Evolutionary conservation across 2,888 invertebrate species (phyloP), one percentile per base, ranked within the genome.

Genomic region (Thelaira solivaga): DNA sequence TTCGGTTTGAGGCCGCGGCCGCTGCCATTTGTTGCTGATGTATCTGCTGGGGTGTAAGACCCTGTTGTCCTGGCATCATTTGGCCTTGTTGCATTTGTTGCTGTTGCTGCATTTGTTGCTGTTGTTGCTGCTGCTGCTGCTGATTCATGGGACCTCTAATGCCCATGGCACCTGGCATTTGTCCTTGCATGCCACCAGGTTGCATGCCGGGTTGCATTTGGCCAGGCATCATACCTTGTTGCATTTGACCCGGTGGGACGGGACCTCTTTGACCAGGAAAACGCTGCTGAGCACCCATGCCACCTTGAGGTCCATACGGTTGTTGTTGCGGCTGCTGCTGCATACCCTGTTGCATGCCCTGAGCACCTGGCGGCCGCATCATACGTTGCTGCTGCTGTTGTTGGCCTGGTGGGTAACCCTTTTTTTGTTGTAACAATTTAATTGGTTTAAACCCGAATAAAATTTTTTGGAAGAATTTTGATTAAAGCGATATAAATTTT

Each of bases 101-200:
- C 67, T 88, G 88, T 41, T 90, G 90, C 81, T 91, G 85, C 88
- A 90, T 83, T 82, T 88, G 84, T 31, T 84, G 85, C 81, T 87
- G n/a, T n/a, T n/a, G n/a, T n/a, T n/a, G 88, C 85, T 81, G 77
- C 88, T 90, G 82, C 82, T 87, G 82, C 43, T 88, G 84, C 74
- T 89, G 90, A 68, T 90, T 90, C 22, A 93, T 93, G 85, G 94
- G 96, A 84, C 96, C 94, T 87, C 97, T 83, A 55, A 84, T 83
- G 29, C 86, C 86, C 82, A 84, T 83, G 49, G 82, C 80, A 75
- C 84, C 84, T 2, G 72, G 80, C 82, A 85, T 83, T 62, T 84
- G 84, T 5, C 82, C 82, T 22, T 80, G 80, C 77, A 82, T 81
- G 57, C 82, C 82, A 24, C 83, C 84, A 4, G 76, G 79, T 43